phyloP scores from a whole-genome alignment of 2,888 invertebrate genomes.

The Chrysolina americana region DNA sequence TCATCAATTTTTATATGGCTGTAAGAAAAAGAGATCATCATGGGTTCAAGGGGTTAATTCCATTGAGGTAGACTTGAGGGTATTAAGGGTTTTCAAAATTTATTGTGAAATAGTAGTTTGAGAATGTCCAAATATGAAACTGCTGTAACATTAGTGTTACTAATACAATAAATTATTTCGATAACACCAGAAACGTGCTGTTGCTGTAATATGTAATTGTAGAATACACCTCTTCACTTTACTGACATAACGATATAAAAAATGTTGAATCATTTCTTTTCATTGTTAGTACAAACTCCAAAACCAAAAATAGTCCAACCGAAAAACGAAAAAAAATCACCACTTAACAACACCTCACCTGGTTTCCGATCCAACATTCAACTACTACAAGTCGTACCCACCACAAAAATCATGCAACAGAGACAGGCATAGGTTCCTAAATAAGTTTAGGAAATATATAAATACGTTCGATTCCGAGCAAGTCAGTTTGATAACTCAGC shows the following conservation, averaged over 20 bases:
- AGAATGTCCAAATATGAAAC: too few species aligned
- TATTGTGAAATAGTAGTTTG: too few species aligned
- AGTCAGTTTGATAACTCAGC: background rate
- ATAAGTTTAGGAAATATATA: conserved; percentile 13
- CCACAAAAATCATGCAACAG: conserved; percentile 21
- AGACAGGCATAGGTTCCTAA: conserved; percentile 24
- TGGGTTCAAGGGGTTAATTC: too few species aligned
- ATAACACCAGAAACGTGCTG: too few species aligned
- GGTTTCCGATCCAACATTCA: conserved; percentile 14
- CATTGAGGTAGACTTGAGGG: too few species aligned
- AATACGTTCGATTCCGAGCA: background rate
- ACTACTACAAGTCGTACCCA: conserved; percentile 6
- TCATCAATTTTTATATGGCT: too few species aligned
- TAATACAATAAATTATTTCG: too few species aligned
- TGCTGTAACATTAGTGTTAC: too few species aligned
- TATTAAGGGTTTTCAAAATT: too few species aligned
- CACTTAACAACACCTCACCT: conserved; percentile 13
- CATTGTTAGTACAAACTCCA: background rate
- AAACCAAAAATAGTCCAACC: background rate
- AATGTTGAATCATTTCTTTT: background rate
- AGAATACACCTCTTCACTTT: too few species aligned
- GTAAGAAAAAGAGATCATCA: too few species aligned
- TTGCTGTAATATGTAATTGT: too few species aligned
- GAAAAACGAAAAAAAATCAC: background rate
- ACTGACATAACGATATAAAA: background rate